Base-by-base conservation (phyloP, 1,140 invertebrate genomes). In the Lucilia sericata region DNA sequence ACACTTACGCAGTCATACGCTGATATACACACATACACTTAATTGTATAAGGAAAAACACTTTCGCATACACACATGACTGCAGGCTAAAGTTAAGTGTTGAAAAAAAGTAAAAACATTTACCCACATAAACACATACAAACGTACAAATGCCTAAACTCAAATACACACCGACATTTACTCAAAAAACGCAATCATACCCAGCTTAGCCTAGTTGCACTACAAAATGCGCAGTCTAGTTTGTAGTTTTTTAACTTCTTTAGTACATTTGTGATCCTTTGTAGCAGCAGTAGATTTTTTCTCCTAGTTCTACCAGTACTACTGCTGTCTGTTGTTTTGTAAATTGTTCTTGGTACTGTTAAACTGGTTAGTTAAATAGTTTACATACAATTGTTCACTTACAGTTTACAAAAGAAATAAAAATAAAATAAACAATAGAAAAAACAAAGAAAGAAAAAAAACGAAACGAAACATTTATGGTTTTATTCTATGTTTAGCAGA, bases 341-440 rank as follows among this genome's bases (percentile, higher is more conserved):
- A 19, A 9, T 42, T 47, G 36, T 49, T 80, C n/a, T 51, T 80
- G 65, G 42, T 80, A 80, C n/a, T 70, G 65, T 70, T 70, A 19
- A 25, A 70, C 5, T 80, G 76, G 76, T 80, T 80, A 80, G 76
- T 51, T 80, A 80, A 80, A 80, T 49, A 80, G 76, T 80, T 80
- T 80, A 80, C 76, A 80, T 49, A 80, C 76, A 80, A 49, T 51
- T 51, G 42, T 49, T 49, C 76, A 80, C 76, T 80, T 80, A 51
- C 76, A 80, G 76, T 80, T 76, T 36, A 76, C 74, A 76, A 76
- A 76, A 76, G 74, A 12, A 25, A 74, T 36, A 76, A 42, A 76
- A 42, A 42, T 42, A 42, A 42, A 42, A 42, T 34, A 74, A 25
- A 78, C 42, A 78, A 49, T 42, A 9, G 76, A 25, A 49, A 21